Conservation (phyloP, 2,113 vertebrate species). For the Datnioides undecimradiatus region DNA sequence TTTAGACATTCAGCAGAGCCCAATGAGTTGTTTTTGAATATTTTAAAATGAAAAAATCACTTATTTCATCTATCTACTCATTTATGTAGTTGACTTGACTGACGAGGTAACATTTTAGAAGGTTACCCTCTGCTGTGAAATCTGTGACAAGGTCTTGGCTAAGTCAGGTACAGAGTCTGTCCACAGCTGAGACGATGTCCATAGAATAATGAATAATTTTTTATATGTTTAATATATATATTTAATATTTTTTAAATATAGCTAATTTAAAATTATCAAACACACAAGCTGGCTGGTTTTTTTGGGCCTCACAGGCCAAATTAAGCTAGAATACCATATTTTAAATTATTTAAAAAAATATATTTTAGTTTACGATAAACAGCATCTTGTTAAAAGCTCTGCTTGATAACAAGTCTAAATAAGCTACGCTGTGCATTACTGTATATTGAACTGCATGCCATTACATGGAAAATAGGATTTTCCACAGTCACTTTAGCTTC, state of each 20-base stretch:
- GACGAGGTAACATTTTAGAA: background rate
- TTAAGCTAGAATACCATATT: background rate
- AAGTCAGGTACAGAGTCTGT: background rate
- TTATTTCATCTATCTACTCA: background rate
- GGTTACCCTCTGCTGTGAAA: background rate
- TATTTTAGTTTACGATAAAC: constrained; percentile 4
- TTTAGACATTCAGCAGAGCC: constrained; percentile 34
- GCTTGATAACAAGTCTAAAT: constrained; percentile 9
- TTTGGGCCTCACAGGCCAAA: background rate
- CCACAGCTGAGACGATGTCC: background rate
- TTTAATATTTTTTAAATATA: too few relatives aligned
- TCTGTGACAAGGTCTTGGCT: background rate
- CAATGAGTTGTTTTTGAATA: constrained; percentile 6
- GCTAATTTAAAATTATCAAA: background rate
- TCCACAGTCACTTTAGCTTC: constrained; percentile 60
- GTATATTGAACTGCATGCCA: constrained; percentile 52
- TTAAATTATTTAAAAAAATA: constrained; percentile 8
- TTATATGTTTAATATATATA: too few relatives aligned
- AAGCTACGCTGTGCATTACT: constrained; percentile 12
- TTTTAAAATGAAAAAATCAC: background rate
- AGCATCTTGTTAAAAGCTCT: constrained; percentile 17
- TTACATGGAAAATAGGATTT: constrained; percentile 69
- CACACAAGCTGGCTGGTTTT: background rate
- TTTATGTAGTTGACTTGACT: background rate
- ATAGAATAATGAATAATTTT: too few relatives aligned